Evolutionary conservation across 2,113 vertebrate genomes (phyloP).

Genomic region (Rutilus rutilus): DNA sequence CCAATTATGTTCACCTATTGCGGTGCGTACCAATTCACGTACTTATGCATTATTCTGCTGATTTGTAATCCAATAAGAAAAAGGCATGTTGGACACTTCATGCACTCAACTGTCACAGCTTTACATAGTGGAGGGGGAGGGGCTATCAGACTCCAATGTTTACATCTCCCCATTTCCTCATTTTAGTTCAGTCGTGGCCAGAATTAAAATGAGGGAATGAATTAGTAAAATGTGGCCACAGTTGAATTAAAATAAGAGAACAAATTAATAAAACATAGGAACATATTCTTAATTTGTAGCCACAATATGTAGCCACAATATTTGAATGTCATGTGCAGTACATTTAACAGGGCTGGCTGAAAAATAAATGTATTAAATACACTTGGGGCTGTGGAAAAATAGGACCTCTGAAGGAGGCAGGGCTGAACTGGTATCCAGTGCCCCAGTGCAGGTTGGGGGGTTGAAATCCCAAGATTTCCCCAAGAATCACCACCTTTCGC

Average conservation of each 20-base stretch:
- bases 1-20: too few relatives aligned
- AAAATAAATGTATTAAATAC: background rate
- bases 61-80: too few relatives aligned
- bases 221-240: background rate
- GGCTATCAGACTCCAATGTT: too few relatives aligned
- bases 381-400: background rate
- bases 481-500: too few relatives aligned
- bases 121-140: too few relatives aligned
- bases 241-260: background rate
- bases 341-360: background rate
- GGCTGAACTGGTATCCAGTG: too few relatives aligned
- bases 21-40: too few relatives aligned
- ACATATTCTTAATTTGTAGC: background rate
- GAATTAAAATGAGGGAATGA: background rate
- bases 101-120: too few relatives aligned
- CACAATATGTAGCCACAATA: background rate
- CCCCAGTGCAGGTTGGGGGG: too few relatives aligned
- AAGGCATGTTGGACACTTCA: too few relatives aligned
- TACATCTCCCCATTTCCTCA: background rate
- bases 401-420: background rate
- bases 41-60: too few relatives aligned
- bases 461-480: too few relatives aligned
- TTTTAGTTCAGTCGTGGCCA: background rate
- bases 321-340: background rate
- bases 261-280: background rate